These are phyloP conservation scores for Papilio demoleus DNA, from an alignment of 2,888 invertebrate species.

Conservation along the genomic window DNA sequence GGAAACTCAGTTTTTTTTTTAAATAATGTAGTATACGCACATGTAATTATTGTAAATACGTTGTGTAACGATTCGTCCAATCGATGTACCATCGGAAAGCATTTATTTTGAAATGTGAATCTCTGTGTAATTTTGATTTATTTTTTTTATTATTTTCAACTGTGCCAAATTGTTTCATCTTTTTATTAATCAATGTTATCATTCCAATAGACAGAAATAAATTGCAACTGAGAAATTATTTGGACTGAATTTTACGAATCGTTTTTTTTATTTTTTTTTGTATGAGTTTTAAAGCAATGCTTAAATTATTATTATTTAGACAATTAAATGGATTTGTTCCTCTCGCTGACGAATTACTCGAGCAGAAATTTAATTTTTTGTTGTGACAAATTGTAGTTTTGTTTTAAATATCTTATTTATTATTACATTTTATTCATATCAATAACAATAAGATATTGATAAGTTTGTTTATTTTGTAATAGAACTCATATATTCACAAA, in stretches of 20 bases:
- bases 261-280: not conserved
- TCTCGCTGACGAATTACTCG: slow-evolving; percentile 66
- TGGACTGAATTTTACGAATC: slow-evolving; percentile 68
- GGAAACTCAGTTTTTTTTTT: too few species aligned
- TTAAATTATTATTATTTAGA: slow-evolving; percentile 22
- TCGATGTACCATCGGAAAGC: slow-evolving; percentile 59
- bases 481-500: slow-evolving; percentile 24
- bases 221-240: slow-evolving; percentile 71
- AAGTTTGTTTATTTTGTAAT: slow-evolving; percentile 40
- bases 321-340: slow-evolving; percentile 47
- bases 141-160: slow-evolving; percentile 41
- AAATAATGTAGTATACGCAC: slow-evolving; percentile 53
- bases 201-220: slow-evolving; percentile 74
- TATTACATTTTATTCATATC: slow-evolving; percentile 63
- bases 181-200: slow-evolving; percentile 60
- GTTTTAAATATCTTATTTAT: slow-evolving; percentile 51
- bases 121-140: slow-evolving; percentile 64
- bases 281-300: not conserved
- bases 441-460: slow-evolving; percentile 46
- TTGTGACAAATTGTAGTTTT: slow-evolving; percentile 53
- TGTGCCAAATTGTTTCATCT: slow-evolving; percentile 75
- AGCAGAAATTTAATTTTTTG: slow-evolving; percentile 54
- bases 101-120: slow-evolving; percentile 74
- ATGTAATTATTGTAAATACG: slow-evolving; percentile 79
- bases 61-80: slow-evolving; percentile 74